phyloP scores from a whole-genome alignment of 2,113 vertebrate species.

The Xenopus tropicalis region UCB_Xtro_10.0 CM004451.2:11948501-11949000 shows the following conservation, averaged over 20 bases:
- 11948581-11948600: conserved; percentile 1
- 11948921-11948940: too few species aligned
- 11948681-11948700: conserved; percentile 22
- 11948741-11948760: neutral
- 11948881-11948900: too few species aligned
- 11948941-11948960: too few species aligned
- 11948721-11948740: neutral
- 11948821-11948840: too few species aligned
- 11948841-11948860: too few species aligned
- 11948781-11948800: too few species aligned
- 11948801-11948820: too few species aligned
- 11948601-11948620: neutral
- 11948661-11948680: conserved; percentile 19
- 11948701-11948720: conserved; percentile 4
- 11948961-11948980: too few species aligned
- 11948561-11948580: neutral
- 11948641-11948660: conserved; percentile 29
- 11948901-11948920: too few species aligned
- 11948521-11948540: neutral
- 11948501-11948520: neutral
- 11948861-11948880: too few species aligned
- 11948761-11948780: too few species aligned
- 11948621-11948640: neutral
- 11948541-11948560: neutral
- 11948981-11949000: too few species aligned